phyloP scores from a whole-genome alignment of 2,113 vertebrate genomes.

The Campylomormyrus tamandua region DNA sequence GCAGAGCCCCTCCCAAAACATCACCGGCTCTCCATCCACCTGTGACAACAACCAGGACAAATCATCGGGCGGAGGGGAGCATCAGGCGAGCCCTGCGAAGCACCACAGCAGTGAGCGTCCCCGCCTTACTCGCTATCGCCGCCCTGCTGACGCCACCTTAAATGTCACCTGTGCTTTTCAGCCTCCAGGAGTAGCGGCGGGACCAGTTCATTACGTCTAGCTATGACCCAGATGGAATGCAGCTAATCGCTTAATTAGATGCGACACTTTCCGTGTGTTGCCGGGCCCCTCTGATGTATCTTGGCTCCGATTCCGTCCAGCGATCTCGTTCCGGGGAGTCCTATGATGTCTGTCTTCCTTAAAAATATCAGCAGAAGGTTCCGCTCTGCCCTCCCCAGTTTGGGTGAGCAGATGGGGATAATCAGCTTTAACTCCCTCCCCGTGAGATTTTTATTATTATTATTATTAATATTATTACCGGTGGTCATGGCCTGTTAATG shows the following conservation, averaged over 20 bases:
- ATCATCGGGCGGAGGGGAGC: slow-evolving; percentile 31
- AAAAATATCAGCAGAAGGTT: neutral
- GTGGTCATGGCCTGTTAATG: neutral
- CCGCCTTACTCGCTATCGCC: neutral
- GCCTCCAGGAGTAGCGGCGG: neutral
- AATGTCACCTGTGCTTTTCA: neutral
- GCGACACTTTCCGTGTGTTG: neutral
- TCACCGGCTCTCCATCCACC: neutral
- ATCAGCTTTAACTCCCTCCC: slow-evolving; percentile 2
- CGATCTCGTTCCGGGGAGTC: neutral
- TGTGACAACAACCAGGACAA: slow-evolving; percentile 42
- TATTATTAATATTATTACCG: slow-evolving; percentile 8
- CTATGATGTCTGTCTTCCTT: neutral
- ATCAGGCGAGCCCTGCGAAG: slow-evolving; percentile 20
- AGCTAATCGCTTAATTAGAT: neutral
- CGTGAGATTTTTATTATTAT: neutral
- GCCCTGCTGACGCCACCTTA: neutral
- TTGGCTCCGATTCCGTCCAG: neutral
- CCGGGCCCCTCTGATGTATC: neutral
- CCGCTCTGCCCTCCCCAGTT: neutral
- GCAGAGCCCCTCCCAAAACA: neutral
- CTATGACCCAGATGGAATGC: neutral
- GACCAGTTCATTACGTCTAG: neutral
- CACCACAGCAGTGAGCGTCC: slow-evolving; percentile 41
- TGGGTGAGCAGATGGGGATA: slow-evolving; percentile 1